A percentile compares a stretch with the other conserved stretches of the same genome.
Conservation (phyloP, 2,888 invertebrate genomes). For the Autographa gamma region DNA sequence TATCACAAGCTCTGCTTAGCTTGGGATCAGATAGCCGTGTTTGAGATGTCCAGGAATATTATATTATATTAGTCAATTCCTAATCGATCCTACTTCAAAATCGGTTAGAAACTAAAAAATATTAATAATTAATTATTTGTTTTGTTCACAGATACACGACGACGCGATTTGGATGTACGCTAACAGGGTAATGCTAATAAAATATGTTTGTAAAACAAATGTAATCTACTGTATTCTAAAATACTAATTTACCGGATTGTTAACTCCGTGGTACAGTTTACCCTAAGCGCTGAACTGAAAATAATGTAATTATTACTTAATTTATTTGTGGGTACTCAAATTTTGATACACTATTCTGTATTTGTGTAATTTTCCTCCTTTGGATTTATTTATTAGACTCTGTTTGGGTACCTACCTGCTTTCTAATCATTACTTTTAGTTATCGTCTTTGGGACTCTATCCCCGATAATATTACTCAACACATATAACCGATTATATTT, state of each 20-base stretch:
- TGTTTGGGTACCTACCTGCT: background rate
- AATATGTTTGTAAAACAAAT: constrained; percentile 59
- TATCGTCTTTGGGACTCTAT: background rate
- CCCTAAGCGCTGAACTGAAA: constrained; percentile 16
- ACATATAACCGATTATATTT: constrained; percentile 1
- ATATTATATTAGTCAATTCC: too few species aligned
- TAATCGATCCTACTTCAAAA: too few species aligned
- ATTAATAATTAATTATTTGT: background rate
- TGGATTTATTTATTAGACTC: background rate
- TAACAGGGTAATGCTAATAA: constrained; percentile 66
- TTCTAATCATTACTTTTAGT: background rate
- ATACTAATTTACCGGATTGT: constrained; percentile 20
- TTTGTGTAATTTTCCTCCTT: background rate
- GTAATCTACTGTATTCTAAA: constrained; percentile 39
- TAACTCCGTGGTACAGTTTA: constrained; percentile 21
- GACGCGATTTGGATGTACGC: constrained; percentile 50
- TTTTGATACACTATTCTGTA: background rate
- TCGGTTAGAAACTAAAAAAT: too few species aligned
- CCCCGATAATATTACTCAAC: background rate
- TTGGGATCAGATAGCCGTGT: too few species aligned
- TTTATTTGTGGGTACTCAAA: background rate
- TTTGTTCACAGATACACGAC: constrained; percentile 40
- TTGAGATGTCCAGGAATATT: too few species aligned
- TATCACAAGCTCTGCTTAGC: too few species aligned
- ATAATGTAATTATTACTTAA: background rate